phyloP scores from a whole-genome alignment of 2,888 invertebrate species.

The Desoria tigrina region DNA sequence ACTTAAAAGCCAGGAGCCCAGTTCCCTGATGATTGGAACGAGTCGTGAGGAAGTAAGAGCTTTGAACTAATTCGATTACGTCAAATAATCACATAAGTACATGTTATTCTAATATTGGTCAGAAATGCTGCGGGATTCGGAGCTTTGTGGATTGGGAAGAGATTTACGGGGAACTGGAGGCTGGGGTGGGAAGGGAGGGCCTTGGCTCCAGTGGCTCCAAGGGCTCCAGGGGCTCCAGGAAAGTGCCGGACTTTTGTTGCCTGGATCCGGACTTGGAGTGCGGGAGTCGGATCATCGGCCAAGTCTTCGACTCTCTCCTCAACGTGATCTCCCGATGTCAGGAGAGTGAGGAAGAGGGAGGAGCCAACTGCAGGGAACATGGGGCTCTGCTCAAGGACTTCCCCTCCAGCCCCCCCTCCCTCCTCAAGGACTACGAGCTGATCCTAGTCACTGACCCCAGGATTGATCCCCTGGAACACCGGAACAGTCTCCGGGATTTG shows the following conservation, averaged over 20 bases:
- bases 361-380: background rate
- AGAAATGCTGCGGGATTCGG: background rate
- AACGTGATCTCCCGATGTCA: background rate
- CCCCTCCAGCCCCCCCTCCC: background rate
- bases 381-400: background rate
- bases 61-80: background rate
- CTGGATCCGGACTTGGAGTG: background rate
- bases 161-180: background rate
- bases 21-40: background rate
- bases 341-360: background rate
- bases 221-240: background rate
- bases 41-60: background rate
- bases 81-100: no score
- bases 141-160: background rate
- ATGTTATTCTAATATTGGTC: background rate
- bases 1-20: no score
- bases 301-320: background rate
- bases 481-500: background rate
- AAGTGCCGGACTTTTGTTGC: constrained; percentile 2
- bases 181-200: background rate
- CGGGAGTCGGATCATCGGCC: background rate
- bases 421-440: background rate
- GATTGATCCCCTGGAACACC: background rate
- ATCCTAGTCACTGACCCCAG: background rate
- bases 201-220: no score